Evolutionary conservation across 2,797 vertebrate species (phyloP).

Genomic region (Pygocentrus nattereri): DNA sequence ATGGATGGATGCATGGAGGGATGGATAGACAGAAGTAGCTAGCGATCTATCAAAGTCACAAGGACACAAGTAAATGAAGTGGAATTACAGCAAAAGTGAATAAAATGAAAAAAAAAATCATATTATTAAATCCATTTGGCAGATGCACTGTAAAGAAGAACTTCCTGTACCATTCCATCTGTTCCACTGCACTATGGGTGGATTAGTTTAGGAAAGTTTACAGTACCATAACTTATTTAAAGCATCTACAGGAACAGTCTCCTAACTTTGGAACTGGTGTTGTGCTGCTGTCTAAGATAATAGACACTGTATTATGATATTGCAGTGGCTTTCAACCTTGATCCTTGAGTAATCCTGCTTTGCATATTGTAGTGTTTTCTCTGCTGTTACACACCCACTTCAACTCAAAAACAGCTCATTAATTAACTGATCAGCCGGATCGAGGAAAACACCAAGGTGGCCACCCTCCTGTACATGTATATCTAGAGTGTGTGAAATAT

Average conservation of each 20-base stretch:
- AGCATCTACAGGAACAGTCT: not conserved
- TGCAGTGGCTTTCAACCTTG: no score
- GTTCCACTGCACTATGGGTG: not conserved
- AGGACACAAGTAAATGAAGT: no score
- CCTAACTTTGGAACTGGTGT: not conserved
- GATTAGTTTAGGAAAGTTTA: no score
- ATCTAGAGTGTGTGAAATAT: conserved; percentile 3
- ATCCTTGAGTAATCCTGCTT: not conserved
- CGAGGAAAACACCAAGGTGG: no score
- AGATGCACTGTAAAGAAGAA: not conserved
- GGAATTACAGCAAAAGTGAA: not conserved
- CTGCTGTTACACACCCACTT: not conserved
- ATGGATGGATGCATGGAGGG: no score
- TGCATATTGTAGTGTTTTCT: not conserved
- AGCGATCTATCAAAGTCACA: no score
- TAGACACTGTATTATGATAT: no score
- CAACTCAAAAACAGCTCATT: not conserved
- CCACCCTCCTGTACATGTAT: not conserved
- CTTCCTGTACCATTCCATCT: not conserved
- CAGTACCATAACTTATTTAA: not conserved
- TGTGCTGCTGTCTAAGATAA: not conserved
- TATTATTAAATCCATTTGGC: no score
- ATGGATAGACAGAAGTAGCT: no score
- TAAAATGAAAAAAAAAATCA: not conserved
- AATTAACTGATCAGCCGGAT: no score